A percentile compares a stretch with the other conserved stretches of the same genome.
Evolutionary conservation across 2,113 vertebrate genomes (phyloP).

Genomic region (Colius striatus): DNA sequence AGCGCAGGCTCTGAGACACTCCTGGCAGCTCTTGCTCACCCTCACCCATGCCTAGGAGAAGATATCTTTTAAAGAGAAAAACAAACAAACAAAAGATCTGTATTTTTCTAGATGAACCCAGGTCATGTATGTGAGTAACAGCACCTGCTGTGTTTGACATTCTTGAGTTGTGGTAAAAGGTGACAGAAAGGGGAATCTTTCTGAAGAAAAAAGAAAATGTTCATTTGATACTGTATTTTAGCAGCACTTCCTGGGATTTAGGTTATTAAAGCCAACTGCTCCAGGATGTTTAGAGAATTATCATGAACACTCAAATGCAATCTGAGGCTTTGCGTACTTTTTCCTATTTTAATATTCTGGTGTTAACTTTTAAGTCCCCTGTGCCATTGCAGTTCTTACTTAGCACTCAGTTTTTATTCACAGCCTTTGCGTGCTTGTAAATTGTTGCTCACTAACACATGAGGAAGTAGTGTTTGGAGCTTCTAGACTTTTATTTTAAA

Average conservation of each 20-base stretch:
- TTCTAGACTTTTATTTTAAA: not conserved
- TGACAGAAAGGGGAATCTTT: not conserved
- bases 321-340: not conserved
- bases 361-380: not conserved
- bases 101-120: not conserved
- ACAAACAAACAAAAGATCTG: not conserved
- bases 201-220: not conserved
- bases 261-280: not conserved
- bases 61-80: not conserved
- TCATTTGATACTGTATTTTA: not conserved
- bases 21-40: not conserved
- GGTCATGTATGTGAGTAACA: not conserved
- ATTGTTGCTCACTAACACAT: not conserved
- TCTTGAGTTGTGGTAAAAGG: not conserved
- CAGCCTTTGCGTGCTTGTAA: not conserved
- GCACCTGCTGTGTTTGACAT: not conserved
- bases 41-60: not conserved
- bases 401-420: not conserved
- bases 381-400: not conserved
- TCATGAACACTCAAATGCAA: not conserved
- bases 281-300: constrained; percentile 47
- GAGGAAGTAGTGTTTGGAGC: not conserved
- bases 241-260: constrained; percentile 15
- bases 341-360: not conserved
- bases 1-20: not conserved